These are phyloP conservation scores for Carollia perspicillata DNA, from an alignment of 2,113 vertebrate species.

Conservation along the genomic window DNA sequence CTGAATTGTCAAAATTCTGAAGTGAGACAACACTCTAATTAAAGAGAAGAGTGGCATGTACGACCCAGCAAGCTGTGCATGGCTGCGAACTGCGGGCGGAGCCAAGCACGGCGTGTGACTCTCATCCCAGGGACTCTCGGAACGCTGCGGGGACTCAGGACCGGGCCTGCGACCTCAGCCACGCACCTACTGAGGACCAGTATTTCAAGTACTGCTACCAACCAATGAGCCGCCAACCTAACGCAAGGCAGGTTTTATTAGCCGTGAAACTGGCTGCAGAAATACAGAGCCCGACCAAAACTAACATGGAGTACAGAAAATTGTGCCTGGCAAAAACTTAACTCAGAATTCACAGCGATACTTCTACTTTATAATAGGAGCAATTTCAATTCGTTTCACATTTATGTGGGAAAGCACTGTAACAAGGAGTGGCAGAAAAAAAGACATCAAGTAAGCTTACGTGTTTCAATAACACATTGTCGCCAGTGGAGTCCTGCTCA, in stretches of 20 bases:
- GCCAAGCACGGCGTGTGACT: rapidly evolving
- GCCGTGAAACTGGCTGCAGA: background rate
- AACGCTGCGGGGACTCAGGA: background rate
- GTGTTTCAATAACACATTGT: conserved; percentile 93
- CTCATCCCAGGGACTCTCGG: background rate
- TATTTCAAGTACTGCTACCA: too few species aligned
- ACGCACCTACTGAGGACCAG: background rate
- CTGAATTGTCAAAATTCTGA: background rate
- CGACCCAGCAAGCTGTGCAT: background rate
- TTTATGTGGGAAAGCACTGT: background rate
- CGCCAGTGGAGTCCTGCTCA: conserved; percentile 83
- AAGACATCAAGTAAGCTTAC: conserved; percentile 81
- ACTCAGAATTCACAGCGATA: background rate
- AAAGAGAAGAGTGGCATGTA: background rate
- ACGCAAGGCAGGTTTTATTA: background rate
- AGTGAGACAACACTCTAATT: background rate
- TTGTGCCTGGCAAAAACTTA: background rate
- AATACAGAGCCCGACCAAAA: background rate
- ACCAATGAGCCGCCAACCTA: too few species aligned
- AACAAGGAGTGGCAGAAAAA: background rate
- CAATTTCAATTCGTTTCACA: background rate
- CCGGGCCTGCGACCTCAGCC: background rate
- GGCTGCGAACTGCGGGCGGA: background rate
- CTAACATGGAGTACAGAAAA: background rate
- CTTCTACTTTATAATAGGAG: background rate